Base-by-base conservation (phyloP, 2,113 vertebrate species). In the Vanacampus margaritifer region DNA sequence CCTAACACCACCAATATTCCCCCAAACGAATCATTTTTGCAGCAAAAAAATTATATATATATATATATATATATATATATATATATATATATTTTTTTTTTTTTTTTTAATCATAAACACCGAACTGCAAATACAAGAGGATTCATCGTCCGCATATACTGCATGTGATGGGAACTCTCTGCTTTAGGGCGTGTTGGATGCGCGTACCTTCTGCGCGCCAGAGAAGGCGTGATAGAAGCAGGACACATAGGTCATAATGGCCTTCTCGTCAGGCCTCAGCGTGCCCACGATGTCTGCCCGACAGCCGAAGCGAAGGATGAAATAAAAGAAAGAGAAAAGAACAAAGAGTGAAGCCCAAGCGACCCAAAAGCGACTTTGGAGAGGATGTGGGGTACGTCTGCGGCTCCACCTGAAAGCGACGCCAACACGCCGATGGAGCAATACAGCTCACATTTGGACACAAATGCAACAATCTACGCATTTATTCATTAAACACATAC, bases 201-300 rank as follows among this genome's bases (percentile, higher is more conserved):
- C 79, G 83, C 87, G 89, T 96, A 99, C 97, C 97, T 99, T 99
- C 94, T 99, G 97, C 80, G 97, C 97, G 82, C 97, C 97, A 89
- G 97, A 99, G 93, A 99, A 99, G 94, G 97, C 97, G 70, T 99
- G 97, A 95, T 98, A 99, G 94, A 99, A 99, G 92, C 96, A 95
- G 93, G 97, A 99, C 81, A 99, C 96, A 71, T 98, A 98, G 87
- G 97, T 99, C 97, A 99, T 99, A 91, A 99, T 99, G 92, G 97
- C 96, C 88, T 99, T 99, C 92, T 99, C 97, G 75, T 99, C 97
- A 6, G 97, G 97, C 81, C 96, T 91, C 87, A 97, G 94, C n/a
- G 96, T 98, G 74, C 96, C 96, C 73, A 98, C 96, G 87, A 99
- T 98, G 94, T 98, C 97, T 99, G 94, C 60, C 0, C 69, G 79